These are phyloP conservation scores for Drosophila kambysellisi DNA, from an alignment of 2,888 invertebrate genomes.

Conservation along the genomic window DNA sequence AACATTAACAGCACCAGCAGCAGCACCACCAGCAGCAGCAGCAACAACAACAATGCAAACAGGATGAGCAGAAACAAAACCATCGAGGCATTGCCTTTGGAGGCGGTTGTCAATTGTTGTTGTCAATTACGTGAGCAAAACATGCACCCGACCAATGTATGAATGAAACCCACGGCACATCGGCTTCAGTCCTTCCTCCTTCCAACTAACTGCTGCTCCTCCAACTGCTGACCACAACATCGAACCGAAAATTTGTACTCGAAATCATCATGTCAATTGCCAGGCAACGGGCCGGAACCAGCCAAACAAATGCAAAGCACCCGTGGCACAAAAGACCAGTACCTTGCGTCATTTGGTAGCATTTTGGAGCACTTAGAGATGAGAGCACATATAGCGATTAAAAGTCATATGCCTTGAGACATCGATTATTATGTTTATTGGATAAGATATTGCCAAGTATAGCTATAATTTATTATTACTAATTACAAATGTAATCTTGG, in stretches of 20 bases:
- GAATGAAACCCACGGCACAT: conserved; percentile 32
- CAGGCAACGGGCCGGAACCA: conserved; percentile 61
- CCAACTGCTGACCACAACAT: conserved; percentile 48
- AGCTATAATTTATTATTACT: not conserved
- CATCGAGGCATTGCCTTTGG: conserved; percentile 51
- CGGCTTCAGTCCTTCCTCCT: not conserved
- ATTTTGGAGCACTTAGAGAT: conserved; percentile 21
- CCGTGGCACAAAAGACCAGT: conserved; percentile 45
- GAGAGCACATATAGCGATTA: conserved; percentile 8
- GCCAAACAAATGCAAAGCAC: conserved; percentile 51
- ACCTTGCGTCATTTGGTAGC: conserved; percentile 19
- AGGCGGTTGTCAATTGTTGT: conserved; percentile 75
- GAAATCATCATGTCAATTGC: conserved; percentile 66
- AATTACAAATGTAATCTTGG: not conserved
- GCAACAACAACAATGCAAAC: conserved; percentile 1
- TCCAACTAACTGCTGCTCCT: not conserved
- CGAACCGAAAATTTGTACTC: conserved; percentile 60
- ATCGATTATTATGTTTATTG: not conserved
- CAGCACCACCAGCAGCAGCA: not conserved
- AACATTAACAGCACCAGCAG: conserved; percentile 17
- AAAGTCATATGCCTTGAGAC: not conserved
- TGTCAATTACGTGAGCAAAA: conserved; percentile 78
- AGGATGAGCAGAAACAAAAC: conserved; percentile 21
- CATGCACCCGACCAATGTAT: conserved; percentile 59
- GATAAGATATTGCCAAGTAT: not conserved